Base-by-base conservation (phyloP, 2,888 invertebrate genomes). In the Dasypolia templi region DNA sequence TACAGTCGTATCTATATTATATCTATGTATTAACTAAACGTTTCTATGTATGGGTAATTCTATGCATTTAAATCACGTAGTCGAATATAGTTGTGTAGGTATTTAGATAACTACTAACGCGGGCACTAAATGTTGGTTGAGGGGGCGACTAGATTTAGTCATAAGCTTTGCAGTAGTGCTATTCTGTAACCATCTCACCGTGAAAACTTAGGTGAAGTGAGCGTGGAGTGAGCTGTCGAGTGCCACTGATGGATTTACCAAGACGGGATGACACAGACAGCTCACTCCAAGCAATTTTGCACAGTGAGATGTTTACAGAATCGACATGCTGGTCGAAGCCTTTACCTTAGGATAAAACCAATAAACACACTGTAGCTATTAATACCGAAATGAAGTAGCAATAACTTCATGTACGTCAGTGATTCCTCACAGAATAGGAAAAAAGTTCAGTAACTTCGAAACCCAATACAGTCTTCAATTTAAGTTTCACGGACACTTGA, bases 381-480 rank as follows among this genome's bases (percentile, higher is more conserved):
- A 29, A 46, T 29, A 55, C 4, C 14, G 22, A 49, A 64, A 65
- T 32, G 29, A 71, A 44, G 44, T 49, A 79, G 49, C 53, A 61
- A 35, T 66, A 17, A 66, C 1, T 2, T 51, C n/a, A 42, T 32
- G 3, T 49, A 63, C 14, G n/a, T 39, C 32, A 53, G 22, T 49
- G 12, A 22, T 39, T 59, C 3, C 0, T 67, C 32, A 49, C 26
- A 22, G 2, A 55, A 11, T 63, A n/a, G 0, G 4, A n/a, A 42
- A 82, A 46, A 75, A 75, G 88, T 89, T 89, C 89, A 89, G 88
- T 84, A 71, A 88, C 88, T 90, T 89, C 89, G 85, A 84, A 84
- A 75, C 72, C 56, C 7, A 66, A 42, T 56, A 56, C 44, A 32
- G 35, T 22, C 22, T 58, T 59, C 39, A 42, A 59, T 39, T 29